A percentile compares a stretch with the other conserved stretches of the same genome.
These are phyloP conservation scores for Symphodus melops DNA, from an alignment of 2,113 vertebrate species.

Conservation along the genomic window DNA sequence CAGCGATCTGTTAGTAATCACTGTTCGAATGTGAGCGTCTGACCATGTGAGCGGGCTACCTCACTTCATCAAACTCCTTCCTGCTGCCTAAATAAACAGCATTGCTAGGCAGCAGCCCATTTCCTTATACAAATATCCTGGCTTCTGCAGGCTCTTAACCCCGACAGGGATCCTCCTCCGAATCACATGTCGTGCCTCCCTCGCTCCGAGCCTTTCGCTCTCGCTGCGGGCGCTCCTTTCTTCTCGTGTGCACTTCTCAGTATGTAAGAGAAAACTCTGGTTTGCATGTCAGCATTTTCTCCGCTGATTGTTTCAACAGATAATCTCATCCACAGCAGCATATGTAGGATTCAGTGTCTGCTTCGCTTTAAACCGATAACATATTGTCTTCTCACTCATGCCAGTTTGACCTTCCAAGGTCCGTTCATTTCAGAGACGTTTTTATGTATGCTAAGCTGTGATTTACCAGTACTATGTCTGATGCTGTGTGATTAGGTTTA, in stretches of 20 bases:
- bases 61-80: slow-evolving; percentile 63
- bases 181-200: slow-evolving; percentile 64
- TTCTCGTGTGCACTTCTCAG: slow-evolving; percentile 22
- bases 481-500: neutral
- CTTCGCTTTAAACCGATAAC: neutral
- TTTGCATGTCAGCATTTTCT: slow-evolving; percentile 43
- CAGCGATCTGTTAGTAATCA: slow-evolving; percentile 54
- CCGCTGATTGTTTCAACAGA: slow-evolving; percentile 5
- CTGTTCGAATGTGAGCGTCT: slow-evolving; percentile 32
- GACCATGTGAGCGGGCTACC: slow-evolving; percentile 23
- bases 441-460: too few relatives aligned
- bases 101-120: slow-evolving; percentile 78
- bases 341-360: slow-evolving; percentile 4
- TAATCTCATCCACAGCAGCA: slow-evolving; percentile 4
- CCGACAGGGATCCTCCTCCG: slow-evolving; percentile 65
- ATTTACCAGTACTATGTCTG: neutral
- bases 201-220: slow-evolving; percentile 29
- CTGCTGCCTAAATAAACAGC: slow-evolving; percentile 79
- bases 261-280: slow-evolving; percentile 43
- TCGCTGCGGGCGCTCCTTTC: slow-evolving; percentile 36
- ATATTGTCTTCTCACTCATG: neutral
- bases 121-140: slow-evolving; percentile 80
- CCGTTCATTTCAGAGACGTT: neutral
- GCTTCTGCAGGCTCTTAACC: slow-evolving; percentile 62
- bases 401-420: neutral